These are phyloP conservation scores for Tenebrio molitor DNA, from an alignment of 1,140 invertebrate species.

Conservation along the genomic window DNA sequence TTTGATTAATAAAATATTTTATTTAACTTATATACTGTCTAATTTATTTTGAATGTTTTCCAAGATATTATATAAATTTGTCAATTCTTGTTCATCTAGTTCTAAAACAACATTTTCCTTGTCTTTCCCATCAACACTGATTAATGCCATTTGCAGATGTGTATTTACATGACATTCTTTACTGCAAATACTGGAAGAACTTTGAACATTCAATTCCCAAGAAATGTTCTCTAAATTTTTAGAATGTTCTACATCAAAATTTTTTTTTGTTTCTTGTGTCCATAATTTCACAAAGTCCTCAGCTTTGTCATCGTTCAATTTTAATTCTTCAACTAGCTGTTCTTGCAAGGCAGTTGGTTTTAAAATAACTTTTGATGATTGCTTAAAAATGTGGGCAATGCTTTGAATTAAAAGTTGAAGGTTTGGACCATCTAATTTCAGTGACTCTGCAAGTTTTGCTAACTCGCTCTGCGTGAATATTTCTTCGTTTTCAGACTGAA, in stretches of 20 bases:
- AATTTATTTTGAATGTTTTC: slow-evolving; percentile 63
- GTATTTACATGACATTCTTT: slow-evolving; percentile 55
- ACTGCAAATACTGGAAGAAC: slow-evolving; percentile 51
- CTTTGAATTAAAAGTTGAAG: slow-evolving; percentile 59
- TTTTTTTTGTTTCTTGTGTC: slow-evolving; percentile 55
- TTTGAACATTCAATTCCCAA: slow-evolving; percentile 62
- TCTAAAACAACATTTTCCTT: slow-evolving; percentile 57
- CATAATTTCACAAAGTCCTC: slow-evolving; percentile 63
- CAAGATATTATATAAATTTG: slow-evolving; percentile 61
- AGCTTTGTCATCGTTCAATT: slow-evolving; percentile 59
- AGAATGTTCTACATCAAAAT: slow-evolving; percentile 61
- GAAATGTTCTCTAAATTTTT: slow-evolving; percentile 57
- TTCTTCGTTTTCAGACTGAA: slow-evolving; percentile 50
- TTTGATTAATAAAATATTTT: slow-evolving; percentile 42
- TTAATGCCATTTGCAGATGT: slow-evolving; percentile 57
- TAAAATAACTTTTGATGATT: slow-evolving; percentile 59
- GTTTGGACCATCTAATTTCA: slow-evolving; percentile 53
- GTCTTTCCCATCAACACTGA: slow-evolving; percentile 47
- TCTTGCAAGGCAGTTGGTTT: slow-evolving; percentile 61
- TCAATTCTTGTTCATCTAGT: slow-evolving; percentile 57
- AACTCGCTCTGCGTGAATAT: slow-evolving; percentile 57
- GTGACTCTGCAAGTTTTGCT: slow-evolving; percentile 54
- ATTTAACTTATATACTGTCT: slow-evolving; percentile 55
- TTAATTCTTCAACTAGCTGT: slow-evolving; percentile 57
- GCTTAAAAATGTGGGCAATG: slow-evolving; percentile 60